A percentile compares a stretch with the other conserved stretches of the same genome.
phyloP scores from a whole-genome alignment of 2,888 invertebrate species.

The Netelia virgata region DNA sequence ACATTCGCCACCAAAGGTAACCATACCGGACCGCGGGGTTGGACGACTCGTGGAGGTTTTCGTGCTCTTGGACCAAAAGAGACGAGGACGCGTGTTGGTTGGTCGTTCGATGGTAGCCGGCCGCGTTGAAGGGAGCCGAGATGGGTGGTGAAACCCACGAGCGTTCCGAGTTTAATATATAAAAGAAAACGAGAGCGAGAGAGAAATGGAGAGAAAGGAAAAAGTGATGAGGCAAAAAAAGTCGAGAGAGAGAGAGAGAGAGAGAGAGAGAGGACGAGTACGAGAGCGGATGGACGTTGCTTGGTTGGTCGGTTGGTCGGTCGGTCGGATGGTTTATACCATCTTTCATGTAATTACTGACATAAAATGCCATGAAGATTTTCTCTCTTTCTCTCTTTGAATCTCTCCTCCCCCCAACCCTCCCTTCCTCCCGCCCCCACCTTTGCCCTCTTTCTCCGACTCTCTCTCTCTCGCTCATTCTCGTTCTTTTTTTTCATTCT shows the following conservation, averaged over 20 bases:
- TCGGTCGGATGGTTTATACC: constrained; percentile 73
- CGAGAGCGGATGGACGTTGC: constrained; percentile 71
- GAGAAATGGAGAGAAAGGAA: constrained; percentile 31
- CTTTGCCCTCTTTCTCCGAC: constrained; percentile 11
- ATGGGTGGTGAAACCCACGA: constrained; percentile 62
- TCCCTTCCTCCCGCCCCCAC: constrained; percentile 22
- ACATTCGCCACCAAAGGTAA: constrained; percentile 13
- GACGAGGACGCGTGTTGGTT: constrained; percentile 76
- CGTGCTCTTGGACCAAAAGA: constrained; percentile 72
- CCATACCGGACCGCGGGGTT: constrained; percentile 36
- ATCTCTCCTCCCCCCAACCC: constrained; percentile 56
- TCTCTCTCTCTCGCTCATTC: too few relatives aligned
- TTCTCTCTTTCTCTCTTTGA: constrained; percentile 71
- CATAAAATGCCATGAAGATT: constrained; percentile 81
- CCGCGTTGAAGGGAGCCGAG: constrained; percentile 14
- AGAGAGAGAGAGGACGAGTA: constrained; percentile 62
- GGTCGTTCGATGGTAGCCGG: constrained; percentile 67
- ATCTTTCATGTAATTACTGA: constrained; percentile 84
- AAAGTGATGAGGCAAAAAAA: constrained; percentile 49
- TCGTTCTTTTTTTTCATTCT: constrained; percentile 62
- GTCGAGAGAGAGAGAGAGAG: constrained; percentile 37
- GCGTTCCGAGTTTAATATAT: constrained; percentile 43
- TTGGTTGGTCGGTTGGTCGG: constrained; percentile 73
- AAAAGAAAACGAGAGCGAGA: constrained; percentile 35
- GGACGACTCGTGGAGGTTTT: constrained; percentile 49